Evolutionary conservation across 35 echinoderm and acorn worm genomes (phyloP).

Genomic region (Lytechinus pictus): DNA sequence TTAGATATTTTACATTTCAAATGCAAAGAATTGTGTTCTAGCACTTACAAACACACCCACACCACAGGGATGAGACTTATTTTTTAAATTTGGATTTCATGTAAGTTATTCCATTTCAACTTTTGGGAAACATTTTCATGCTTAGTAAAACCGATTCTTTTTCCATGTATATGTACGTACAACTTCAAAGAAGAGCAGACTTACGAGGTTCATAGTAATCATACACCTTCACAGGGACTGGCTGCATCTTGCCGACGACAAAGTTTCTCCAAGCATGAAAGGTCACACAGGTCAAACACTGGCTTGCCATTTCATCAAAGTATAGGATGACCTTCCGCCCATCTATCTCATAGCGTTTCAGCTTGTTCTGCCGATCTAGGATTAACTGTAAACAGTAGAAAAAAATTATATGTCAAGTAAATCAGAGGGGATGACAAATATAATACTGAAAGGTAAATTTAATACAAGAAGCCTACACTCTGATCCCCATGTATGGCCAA

Average conservation of each 20-base stretch:
- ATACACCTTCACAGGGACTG: conserved; percentile 94
- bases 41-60: too few relatives aligned
- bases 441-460: neutral
- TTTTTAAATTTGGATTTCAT: neutral
- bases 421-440: neutral
- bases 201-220: conserved; percentile 99
- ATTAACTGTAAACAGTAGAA: conserved; percentile 55
- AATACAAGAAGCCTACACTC: neutral
- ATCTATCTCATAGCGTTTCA: conserved; percentile 92
- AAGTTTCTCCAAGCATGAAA: conserved; percentile 81
- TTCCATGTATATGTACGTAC: neutral
- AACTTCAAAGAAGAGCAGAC: conserved; percentile 16
- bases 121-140: too few relatives aligned
- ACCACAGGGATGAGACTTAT: neutral
- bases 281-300: conserved; percentile 93
- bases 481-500: neutral
- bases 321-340: conserved; percentile 91
- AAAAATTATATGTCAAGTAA: neutral
- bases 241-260: conserved; percentile 78
- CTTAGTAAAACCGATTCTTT: too few relatives aligned
- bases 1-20: too few relatives aligned
- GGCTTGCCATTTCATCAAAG: conserved; percentile 97
- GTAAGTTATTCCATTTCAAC: neutral
- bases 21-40: too few relatives aligned
- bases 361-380: conserved; percentile 68